These are phyloP conservation scores for Thaleichthys pacificus DNA, from an alignment of 2,797 vertebrate genomes.

Conservation along the genomic window DNA sequence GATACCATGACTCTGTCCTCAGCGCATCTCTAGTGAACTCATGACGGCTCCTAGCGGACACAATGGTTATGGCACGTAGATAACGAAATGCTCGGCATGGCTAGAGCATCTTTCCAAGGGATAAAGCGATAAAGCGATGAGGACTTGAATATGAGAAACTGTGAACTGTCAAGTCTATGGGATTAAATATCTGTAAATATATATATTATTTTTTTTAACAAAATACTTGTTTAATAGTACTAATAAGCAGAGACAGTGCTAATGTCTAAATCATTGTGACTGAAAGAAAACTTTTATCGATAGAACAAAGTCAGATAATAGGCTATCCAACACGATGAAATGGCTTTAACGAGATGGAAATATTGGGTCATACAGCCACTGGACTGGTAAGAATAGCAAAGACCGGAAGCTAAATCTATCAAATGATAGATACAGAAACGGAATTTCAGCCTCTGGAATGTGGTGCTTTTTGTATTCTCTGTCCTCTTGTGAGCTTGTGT, in stretches of 20 bases:
- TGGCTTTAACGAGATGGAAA: not conserved
- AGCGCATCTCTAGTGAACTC: constrained; percentile 52
- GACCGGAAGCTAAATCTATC: constrained; percentile 67
- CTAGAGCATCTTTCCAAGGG: constrained; percentile 22
- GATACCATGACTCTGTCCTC: constrained; percentile 9
- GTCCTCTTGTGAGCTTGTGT: constrained; percentile 28
- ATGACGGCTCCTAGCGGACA: constrained; percentile 71
- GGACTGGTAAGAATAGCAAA: constrained; percentile 51
- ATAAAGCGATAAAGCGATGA: not conserved
- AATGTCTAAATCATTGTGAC: not conserved
- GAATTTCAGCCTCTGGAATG: constrained; percentile 54
- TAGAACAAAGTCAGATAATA: not conserved
- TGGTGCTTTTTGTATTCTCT: constrained; percentile 25
- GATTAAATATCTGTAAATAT: too few relatives aligned
- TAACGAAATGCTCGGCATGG: not conserved
- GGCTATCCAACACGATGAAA: not conserved
- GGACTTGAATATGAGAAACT: not conserved
- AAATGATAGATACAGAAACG: constrained; percentile 59
- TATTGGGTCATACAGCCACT: too few relatives aligned
- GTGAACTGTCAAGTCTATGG: too few relatives aligned
- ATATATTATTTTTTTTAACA: not conserved
- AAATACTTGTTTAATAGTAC: not conserved
- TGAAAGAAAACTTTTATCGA: not conserved
- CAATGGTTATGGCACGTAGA: constrained; percentile 48
- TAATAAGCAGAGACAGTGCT: too few relatives aligned